phyloP scores from a whole-genome alignment of 1,140 invertebrate species.

The Hyles vespertilio region DNA sequence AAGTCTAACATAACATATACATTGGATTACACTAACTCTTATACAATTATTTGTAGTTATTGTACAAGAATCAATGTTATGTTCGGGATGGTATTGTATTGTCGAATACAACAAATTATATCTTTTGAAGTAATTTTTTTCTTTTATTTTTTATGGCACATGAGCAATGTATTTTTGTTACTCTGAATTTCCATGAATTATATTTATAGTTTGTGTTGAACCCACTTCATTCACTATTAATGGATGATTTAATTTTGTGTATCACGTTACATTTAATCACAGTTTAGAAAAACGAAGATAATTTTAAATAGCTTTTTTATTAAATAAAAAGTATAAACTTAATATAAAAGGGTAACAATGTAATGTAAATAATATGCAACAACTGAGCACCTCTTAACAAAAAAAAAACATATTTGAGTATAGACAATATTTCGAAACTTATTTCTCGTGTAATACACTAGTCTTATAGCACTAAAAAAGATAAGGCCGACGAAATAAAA shows the following conservation, averaged over 20 bases:
- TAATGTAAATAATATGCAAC: constrained; percentile 22
- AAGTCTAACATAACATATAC: constrained; percentile 11
- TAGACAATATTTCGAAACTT: too few species aligned
- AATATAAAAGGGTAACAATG: constrained; percentile 20
- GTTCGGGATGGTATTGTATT: constrained; percentile 26
- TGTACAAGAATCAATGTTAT: constrained; percentile 18
- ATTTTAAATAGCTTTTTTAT: constrained; percentile 17
- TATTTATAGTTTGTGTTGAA: too few species aligned
- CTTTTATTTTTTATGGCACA: constrained; percentile 5
- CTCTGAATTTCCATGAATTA: not conserved
- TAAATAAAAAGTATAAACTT: constrained; percentile 28
- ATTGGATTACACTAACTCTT: constrained; percentile 18
- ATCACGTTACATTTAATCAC: too few species aligned
- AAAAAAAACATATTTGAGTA: not conserved
- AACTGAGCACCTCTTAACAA: constrained; percentile 32
- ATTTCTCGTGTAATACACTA: too few species aligned
- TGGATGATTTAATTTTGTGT: too few species aligned
- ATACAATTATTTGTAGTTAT: constrained; percentile 20
- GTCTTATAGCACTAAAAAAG: too few species aligned
- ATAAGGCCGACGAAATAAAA: too few species aligned
- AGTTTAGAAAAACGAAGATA: not conserved
- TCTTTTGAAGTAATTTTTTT: constrained; percentile 18
- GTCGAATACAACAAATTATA: constrained; percentile 23
- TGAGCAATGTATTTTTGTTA: not conserved
- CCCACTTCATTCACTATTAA: too few species aligned